Evolutionary conservation across 2,113 vertebrate genomes (phyloP).

Genomic region (Sapajus apella): DNA sequence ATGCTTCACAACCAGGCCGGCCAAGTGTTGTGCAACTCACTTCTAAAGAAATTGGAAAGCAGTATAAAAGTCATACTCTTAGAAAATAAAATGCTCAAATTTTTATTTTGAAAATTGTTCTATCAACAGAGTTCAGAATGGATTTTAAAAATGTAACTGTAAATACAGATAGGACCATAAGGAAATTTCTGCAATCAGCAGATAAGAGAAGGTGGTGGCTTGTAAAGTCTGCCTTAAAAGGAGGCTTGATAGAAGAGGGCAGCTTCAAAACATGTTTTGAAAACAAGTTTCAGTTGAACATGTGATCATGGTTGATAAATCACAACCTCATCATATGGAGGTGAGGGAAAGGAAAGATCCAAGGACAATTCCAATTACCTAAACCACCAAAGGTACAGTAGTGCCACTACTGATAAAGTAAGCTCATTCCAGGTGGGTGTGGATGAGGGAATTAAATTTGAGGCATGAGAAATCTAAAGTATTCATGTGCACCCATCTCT

Average conservation of each 20-base stretch:
- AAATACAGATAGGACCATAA: neutral
- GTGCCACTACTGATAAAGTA: neutral
- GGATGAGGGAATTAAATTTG: neutral
- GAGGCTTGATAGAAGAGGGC: neutral
- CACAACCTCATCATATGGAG: too few relatives aligned
- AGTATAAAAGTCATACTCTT: neutral
- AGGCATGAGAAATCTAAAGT: neutral
- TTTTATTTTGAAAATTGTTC: neutral
- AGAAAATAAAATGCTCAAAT: neutral
- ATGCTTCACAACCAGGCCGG: neutral
- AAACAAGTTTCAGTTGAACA: conserved; percentile 42
- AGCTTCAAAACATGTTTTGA: neutral
- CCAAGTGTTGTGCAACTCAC: neutral
- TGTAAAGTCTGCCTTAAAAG: neutral
- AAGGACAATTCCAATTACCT: conserved; percentile 28
- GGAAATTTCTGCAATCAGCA: neutral
- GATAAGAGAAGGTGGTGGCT: neutral
- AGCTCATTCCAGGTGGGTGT: neutral
- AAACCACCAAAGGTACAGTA: neutral
- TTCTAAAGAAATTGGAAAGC: neutral
- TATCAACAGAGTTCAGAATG: neutral
- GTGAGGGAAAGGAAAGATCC: neutral
- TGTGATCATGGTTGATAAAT: neutral
- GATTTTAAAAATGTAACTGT: neutral
- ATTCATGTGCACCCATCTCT: neutral